These are phyloP conservation scores for Gymnoscopelus microlampas DNA, from an alignment of 2,797 vertebrate genomes.

Conservation along the genomic window DNA sequence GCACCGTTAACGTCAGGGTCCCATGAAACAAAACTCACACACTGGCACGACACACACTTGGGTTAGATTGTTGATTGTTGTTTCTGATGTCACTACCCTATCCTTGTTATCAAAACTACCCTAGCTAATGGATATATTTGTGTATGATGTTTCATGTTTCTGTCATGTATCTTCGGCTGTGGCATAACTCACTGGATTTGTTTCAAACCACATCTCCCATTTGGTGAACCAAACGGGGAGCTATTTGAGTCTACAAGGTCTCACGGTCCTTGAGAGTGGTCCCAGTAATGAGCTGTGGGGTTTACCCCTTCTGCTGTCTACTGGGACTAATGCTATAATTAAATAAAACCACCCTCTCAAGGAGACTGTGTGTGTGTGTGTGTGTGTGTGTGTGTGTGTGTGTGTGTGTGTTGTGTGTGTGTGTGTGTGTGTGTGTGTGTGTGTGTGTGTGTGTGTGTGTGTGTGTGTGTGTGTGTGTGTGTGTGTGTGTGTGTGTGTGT, in stretches of 20 bases:
- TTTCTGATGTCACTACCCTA: too few species aligned
- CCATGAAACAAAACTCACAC: too few species aligned
- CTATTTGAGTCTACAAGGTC: neutral
- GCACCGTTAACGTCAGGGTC: too few species aligned
- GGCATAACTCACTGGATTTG: too few species aligned
- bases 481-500: neutral
- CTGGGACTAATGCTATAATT: neutral
- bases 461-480: conserved; percentile 6
- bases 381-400: conserved; percentile 5
- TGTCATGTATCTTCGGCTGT: too few species aligned
- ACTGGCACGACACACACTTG: too few species aligned
- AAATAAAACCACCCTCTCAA: neutral
- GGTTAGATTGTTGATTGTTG: too few species aligned
- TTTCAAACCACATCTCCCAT: too few species aligned
- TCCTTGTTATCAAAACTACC: too few species aligned
- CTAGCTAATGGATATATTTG: too few species aligned
- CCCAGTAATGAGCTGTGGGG: neutral
- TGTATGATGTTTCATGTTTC: too few species aligned
- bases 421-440: conserved; percentile 9
- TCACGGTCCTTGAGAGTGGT: neutral
- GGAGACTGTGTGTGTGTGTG: conserved; percentile 1
- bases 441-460: conserved; percentile 6
- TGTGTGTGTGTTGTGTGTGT: conserved; percentile 12
- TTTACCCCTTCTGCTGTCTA: neutral
- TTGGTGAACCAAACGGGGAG: neutral